Evolutionary conservation across 2,888 invertebrate genomes (phyloP).

Genomic region (Drosophila atripex): DNA sequence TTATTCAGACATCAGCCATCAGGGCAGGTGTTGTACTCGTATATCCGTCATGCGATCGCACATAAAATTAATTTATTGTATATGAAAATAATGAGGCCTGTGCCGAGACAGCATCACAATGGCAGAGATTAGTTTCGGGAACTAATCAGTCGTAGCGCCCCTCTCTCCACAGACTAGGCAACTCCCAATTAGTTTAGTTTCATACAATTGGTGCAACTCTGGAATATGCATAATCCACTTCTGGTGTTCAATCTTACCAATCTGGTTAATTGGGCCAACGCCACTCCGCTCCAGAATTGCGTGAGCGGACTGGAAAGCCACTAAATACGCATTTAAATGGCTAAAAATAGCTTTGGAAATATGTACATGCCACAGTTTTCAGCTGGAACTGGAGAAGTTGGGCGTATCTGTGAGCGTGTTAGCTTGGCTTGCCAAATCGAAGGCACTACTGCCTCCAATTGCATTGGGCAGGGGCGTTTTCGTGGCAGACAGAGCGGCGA

Average conservation of each 20-base stretch:
- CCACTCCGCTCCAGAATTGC: conserved; percentile 17
- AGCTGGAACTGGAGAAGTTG: conserved; percentile 6
- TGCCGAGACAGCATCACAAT: conserved; percentile 54
- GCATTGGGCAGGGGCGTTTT: conserved; percentile 22
- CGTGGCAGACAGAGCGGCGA: conserved; percentile 37
- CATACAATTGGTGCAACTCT: conserved; percentile 27
- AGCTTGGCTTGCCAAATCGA: conserved; percentile 39
- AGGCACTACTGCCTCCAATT: conserved; percentile 49
- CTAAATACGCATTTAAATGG: conserved; percentile 13
- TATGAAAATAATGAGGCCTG: conserved; percentile 27
- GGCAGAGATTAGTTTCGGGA: conserved; percentile 45
- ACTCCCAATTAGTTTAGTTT: conserved; percentile 29
- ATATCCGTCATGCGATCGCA: conserved; percentile 23
- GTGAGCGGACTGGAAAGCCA: conserved; percentile 3
- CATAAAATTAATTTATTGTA: conserved; percentile 41
- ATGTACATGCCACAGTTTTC: neutral
- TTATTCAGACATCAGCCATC: conserved; percentile 1
- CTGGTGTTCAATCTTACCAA: conserved; percentile 16
- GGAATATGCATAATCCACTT: conserved; percentile 32
- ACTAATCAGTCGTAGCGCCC: conserved; percentile 3
- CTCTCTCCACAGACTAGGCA: neutral
- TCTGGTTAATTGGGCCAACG: conserved; percentile 23
- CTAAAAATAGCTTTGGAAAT: conserved; percentile 36
- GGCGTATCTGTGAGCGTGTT: conserved; percentile 24
- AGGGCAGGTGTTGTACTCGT: conserved; percentile 13